Base-by-base conservation (phyloP, 2,888 invertebrate genomes). In the Ectemnius continuus region DNA sequence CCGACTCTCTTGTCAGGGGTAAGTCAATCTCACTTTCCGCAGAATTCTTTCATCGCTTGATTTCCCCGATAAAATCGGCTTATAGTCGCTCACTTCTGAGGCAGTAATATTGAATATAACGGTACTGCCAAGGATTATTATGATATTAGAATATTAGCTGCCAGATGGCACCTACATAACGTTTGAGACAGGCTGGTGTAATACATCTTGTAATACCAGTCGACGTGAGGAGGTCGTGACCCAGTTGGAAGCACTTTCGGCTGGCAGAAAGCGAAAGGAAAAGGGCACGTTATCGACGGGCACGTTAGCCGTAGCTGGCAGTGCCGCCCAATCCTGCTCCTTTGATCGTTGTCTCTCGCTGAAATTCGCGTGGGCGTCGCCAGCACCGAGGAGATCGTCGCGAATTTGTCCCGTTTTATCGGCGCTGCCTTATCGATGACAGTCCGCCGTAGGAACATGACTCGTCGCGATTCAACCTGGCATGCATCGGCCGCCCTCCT, bases 361-460 rank as follows among this genome's bases (percentile, higher is more conserved):
- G 67, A 80, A 74, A 67, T 78, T 74, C 36, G 62, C 56, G 76
- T 82, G 69, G 82, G 80, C 57, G 78, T 57, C 36, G 36, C 36
- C 36, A 72, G 67, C 62, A 57, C 46, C 47, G 58, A 16, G 20
- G 67, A 76, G 67, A 73, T 66, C 59, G 56, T 56, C 60, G 68
- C 36, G 75, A 75, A 82, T 80, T 74, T 72, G 72, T 75, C 71
- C 66, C 67, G 60, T 36, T 69, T 74, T 78, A 80, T 80, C 80
- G 70, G 78, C 76, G 60, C 62, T 61, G 64, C 60, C 70, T 79
- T 75, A 73, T 73, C 76, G 69, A 79, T 73, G 76, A 75, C 68
- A 81, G 76, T 76, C 26, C 61, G 63, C 64, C 67, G n/a, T 58
- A 61, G 57, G 63, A 66, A 81, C 81, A 73, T 57, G 78, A 66